Evolutionary conservation across 1,140 invertebrate genomes (phyloP).

Genomic region (Danaus plexippus): DNA sequence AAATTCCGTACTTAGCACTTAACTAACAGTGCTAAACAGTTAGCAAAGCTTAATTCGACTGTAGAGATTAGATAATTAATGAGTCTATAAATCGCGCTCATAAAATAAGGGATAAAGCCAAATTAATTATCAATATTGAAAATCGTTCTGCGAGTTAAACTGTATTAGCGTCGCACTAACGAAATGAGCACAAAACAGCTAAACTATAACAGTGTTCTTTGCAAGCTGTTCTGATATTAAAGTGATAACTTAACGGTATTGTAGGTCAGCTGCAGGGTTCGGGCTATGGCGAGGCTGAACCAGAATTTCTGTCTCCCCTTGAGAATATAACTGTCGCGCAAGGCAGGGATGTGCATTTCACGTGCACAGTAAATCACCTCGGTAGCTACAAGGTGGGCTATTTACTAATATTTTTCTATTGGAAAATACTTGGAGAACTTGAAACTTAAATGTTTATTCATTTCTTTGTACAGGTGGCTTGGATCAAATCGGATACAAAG

Average conservation of each 20-base stretch:
- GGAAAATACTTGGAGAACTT: background rate
- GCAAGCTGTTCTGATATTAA: conserved; percentile 34
- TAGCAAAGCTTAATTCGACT: too few relatives aligned
- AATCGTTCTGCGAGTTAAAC: conserved; percentile 7
- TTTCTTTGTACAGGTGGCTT: conserved; percentile 80
- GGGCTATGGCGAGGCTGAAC: conserved; percentile 64
- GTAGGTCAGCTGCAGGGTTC: conserved; percentile 61
- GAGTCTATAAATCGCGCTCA: background rate
- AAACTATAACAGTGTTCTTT: conserved; percentile 21
- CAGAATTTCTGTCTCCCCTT: conserved; percentile 86
- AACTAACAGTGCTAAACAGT: too few relatives aligned
- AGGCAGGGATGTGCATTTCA: conserved; percentile 88
- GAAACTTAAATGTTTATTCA: background rate
- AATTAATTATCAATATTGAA: conserved; percentile 9
- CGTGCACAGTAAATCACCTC: conserved; percentile 90
- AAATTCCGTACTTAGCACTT: too few relatives aligned
- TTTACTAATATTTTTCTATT: conserved; percentile 1
- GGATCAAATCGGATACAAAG: conserved; percentile 92
- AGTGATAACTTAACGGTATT: conserved; percentile 43
- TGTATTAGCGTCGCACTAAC: background rate
- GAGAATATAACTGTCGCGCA: conserved; percentile 91
- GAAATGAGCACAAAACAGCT: background rate
- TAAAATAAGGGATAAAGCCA: conserved; percentile 10
- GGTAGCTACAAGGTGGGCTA: conserved; percentile 83
- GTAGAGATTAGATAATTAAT: too few relatives aligned